phyloP scores from a whole-genome alignment of 2,113 vertebrate species.

The Amazona vittata region DNA sequence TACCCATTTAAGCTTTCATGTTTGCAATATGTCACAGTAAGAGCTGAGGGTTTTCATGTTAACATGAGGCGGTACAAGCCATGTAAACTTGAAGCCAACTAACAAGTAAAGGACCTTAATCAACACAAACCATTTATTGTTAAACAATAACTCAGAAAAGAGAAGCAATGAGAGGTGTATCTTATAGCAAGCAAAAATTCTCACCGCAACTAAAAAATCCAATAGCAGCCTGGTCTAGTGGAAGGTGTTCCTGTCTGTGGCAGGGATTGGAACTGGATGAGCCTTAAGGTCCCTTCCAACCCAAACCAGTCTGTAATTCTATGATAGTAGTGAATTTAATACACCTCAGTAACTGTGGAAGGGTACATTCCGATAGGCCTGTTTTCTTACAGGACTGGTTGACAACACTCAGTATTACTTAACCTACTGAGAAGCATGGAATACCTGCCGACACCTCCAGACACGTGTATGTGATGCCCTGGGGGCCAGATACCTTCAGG shows the following conservation, averaged over 20 bases:
- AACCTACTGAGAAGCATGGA: not conserved
- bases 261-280: not conserved
- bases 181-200: not conserved
- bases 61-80: not conserved
- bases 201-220: not conserved
- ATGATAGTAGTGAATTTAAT: not conserved
- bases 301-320: not conserved
- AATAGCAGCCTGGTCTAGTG: not conserved
- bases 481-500: not conserved
- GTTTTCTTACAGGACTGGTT: not conserved
- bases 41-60: not conserved
- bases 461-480: not conserved
- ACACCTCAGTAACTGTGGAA: fast-evolving
- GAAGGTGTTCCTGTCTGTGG: not conserved
- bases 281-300: not conserved
- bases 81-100: not conserved
- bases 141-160: not conserved
- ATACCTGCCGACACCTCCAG: not conserved
- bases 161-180: fast-evolving
- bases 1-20: not conserved
- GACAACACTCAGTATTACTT: not conserved
- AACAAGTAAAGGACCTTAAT: not conserved
- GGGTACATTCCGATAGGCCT: not conserved
- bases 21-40: not conserved
- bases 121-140: not conserved